phyloP scores from a whole-genome alignment of 2,113 vertebrate species.

The Phylloscopus trochiloides region DNA sequence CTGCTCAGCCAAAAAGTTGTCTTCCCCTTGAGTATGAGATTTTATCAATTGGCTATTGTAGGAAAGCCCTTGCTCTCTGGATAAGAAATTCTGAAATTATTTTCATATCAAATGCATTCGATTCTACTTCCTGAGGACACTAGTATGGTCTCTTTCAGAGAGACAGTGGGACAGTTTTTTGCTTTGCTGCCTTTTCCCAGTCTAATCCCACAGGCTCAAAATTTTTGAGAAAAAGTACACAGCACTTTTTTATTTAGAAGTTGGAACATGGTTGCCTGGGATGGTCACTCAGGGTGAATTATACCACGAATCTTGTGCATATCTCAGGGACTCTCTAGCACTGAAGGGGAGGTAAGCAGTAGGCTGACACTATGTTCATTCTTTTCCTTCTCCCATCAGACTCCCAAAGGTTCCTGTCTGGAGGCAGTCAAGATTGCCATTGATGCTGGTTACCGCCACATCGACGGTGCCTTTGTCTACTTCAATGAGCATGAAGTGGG shows the following conservation, averaged over 20 bases:
- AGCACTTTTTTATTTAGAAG: neutral
- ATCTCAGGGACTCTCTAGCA: neutral
- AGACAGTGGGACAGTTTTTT: neutral
- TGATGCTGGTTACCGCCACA: constrained; percentile 87
- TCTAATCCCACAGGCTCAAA: neutral
- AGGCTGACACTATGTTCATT: neutral
- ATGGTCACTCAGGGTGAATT: neutral
- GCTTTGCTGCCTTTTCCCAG: neutral
- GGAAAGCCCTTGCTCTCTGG: neutral
- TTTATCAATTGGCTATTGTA: neutral
- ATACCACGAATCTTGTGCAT: neutral
- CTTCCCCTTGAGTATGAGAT: neutral
- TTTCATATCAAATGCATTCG: neutral
- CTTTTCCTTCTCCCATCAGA: constrained; percentile 68
- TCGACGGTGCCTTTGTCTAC: constrained; percentile 90
- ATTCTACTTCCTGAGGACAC: neutral
- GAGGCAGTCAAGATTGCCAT: constrained; percentile 86
- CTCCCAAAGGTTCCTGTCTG: constrained; percentile 72
- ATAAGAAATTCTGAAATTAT: neutral
- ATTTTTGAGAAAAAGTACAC: neutral
- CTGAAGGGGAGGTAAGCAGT: neutral
- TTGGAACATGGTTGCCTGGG: neutral
- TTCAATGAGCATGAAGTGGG: constrained; percentile 90
- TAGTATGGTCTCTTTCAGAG: neutral
- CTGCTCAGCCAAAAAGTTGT: neutral